Evolutionary conservation across 2,888 invertebrate species (phyloP), one percentile per base, ranked within the genome.

Genomic region (Encarsia formosa): DNA sequence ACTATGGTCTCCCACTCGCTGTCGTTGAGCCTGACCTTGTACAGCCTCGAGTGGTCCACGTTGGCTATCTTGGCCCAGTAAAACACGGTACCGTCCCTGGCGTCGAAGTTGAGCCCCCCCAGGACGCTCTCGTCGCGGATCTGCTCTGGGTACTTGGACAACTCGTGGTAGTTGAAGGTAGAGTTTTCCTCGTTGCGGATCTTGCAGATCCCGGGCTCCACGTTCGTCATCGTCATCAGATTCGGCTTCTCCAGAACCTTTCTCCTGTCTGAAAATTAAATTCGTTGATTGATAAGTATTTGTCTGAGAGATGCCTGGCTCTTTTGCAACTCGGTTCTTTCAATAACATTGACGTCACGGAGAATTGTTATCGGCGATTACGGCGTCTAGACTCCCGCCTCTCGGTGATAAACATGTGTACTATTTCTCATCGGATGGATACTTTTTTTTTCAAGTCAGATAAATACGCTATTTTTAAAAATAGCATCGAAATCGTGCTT

Each of bases 21-120:
- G 42, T 56, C 56, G 43, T 56, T 56, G 5, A 56, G 24, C 9
- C 52, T 37, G 9, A 52, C 52, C 22, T 41, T 45, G 48, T 56
- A 56, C 11, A 56, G 35, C 6, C 56, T 24, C 20, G 56, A 45
- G 46, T 56, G 56, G 23, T 56, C 56, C 11, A 56, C 49, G 15
- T 56, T 56, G 1, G 56, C 52, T 9, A 43, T 49, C 31, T 49
- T 56, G 6, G 52, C 45, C 56, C 56, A 56, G 31, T 56, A 56
- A 16, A 56, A n/a, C 3, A 49, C 20, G 2, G 49, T 49, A 16
- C 43, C 46, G 22, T 52, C 47, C 2, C 39, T 41, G 2, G 49
- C 49, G 52, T 56, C 56, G 29, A 49, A 52, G 37, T 47, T 56
- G 1, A 56, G 47, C 6, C 56, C 56, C 3, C 56, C 56, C 8